phyloP scores from a whole-genome alignment of 2,113 vertebrate genomes.

The Galemys pyrenaicus region DNA sequence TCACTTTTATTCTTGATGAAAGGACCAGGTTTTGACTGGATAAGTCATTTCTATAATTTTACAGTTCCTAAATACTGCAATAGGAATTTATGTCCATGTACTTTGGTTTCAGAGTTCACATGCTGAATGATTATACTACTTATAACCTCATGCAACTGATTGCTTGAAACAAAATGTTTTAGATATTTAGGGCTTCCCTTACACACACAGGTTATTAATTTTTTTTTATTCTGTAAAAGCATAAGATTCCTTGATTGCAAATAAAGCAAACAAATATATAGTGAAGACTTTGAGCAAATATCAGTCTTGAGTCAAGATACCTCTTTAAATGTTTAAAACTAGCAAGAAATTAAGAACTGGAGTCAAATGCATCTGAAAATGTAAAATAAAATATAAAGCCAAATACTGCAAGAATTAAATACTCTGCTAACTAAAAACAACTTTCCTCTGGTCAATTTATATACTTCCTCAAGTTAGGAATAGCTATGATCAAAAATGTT shows the following conservation, averaged over 20 bases:
- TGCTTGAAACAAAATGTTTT: not conserved
- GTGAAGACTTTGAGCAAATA: not conserved
- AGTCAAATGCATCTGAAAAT: not conserved
- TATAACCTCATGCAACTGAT: not conserved
- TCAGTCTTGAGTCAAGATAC: not conserved
- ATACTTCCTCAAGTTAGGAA: not conserved
- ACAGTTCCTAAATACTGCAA: not conserved
- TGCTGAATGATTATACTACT: not conserved
- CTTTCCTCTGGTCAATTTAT: not conserved
- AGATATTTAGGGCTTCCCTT: not conserved
- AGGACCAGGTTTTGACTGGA: not conserved
- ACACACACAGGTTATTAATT: not conserved
- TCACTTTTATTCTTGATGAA: not conserved
- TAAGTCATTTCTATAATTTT: not conserved
- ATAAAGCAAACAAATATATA: not conserved
- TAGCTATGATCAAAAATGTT: not conserved
- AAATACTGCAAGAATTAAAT: not conserved
- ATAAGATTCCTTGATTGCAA: not conserved
- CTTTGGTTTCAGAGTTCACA: not conserved
- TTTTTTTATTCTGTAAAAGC: not conserved
- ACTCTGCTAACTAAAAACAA: not conserved
- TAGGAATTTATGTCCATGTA: not conserved
- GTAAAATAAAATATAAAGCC: not conserved
- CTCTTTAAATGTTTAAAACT: conserved; percentile 14
- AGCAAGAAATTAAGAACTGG: not conserved